Conservation (phyloP, 2,888 invertebrate species). For the Steinernema carpocapsae region DNA sequence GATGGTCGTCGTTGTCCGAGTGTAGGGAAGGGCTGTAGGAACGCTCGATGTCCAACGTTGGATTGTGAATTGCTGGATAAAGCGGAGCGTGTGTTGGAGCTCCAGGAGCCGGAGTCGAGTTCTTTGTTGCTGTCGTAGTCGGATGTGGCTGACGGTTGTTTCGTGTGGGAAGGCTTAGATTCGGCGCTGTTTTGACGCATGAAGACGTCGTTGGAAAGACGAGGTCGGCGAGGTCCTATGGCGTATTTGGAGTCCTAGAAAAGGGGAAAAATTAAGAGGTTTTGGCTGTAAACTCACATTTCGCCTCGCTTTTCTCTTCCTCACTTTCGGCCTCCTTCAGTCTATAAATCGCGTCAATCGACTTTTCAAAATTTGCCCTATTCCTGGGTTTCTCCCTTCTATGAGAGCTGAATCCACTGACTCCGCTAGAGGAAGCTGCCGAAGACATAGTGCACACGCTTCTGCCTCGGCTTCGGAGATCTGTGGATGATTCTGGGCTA, state of each 20-base stretch:
- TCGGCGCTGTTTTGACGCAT: conserved; percentile 37
- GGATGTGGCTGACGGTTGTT: conserved; percentile 51
- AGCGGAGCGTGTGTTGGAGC: conserved; percentile 40
- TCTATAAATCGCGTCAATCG: conserved; percentile 37
- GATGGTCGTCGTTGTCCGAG: conserved; percentile 5
- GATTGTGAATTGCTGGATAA: conserved; percentile 4
- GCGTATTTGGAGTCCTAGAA: conserved; percentile 37
- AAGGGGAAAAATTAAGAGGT: too few relatives aligned
- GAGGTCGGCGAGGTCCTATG: conserved; percentile 41
- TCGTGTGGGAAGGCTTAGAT: not conserved
- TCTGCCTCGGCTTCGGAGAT: conserved; percentile 11
- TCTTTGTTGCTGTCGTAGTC: conserved; percentile 62
- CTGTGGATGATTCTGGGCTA: conserved; percentile 22
- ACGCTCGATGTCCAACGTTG: not conserved
- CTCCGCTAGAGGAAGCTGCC: conserved; percentile 52
- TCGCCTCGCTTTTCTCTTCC: conserved; percentile 37
- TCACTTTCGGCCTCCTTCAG: conserved; percentile 42
- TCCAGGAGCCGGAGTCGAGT: conserved; percentile 62
- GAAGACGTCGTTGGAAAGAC: conserved; percentile 52
- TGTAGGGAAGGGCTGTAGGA: conserved; percentile 1
- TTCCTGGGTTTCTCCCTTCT: not conserved
- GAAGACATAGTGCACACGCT: conserved; percentile 46
- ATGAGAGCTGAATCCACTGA: conserved; percentile 39
- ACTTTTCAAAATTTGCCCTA: not conserved
- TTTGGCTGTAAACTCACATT: too few relatives aligned